Conservation (phyloP, 2,888 invertebrate species). For the Monopis laevigella region DNA sequence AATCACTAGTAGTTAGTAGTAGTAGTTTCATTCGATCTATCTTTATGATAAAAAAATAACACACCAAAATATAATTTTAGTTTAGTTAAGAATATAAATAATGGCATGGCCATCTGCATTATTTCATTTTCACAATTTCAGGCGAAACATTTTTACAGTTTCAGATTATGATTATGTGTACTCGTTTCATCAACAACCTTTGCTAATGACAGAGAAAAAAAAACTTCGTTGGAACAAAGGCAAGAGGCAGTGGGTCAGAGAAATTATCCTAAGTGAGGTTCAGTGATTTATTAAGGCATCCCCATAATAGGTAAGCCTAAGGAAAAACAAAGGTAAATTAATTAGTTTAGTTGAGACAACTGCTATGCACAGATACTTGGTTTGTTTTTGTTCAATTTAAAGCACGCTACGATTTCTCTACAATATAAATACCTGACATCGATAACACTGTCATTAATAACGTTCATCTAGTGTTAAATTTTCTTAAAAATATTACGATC, state of each 20-base stretch:
- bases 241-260: constrained; percentile 30
- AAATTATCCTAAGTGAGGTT: constrained; percentile 43
- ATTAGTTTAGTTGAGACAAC: background rate
- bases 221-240: constrained; percentile 32
- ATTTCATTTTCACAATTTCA: too few species aligned
- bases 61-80: too few species aligned
- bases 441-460: background rate
- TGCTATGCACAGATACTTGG: background rate
- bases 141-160: background rate
- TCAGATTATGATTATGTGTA: background rate
- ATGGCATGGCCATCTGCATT: too few species aligned
- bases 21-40: too few species aligned
- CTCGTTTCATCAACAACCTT: constrained; percentile 1
- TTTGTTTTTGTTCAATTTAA: background rate
- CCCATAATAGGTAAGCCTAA: constrained; percentile 7
- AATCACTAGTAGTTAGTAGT: too few species aligned
- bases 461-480: background rate
- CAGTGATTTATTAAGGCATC: constrained; percentile 8
- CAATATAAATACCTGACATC: background rate
- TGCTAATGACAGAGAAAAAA: constrained; percentile 23
- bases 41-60: too few species aligned
- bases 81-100: too few species aligned
- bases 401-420: background rate
- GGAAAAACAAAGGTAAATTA: constrained; percentile 10
- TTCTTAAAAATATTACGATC: background rate